Evolutionary conservation across 37 sponge, comb jelly and placozoan species (phyloP), one percentile per base, ranked within the genome.

Genomic region (Chondrilla cf. caribensis): DNA sequence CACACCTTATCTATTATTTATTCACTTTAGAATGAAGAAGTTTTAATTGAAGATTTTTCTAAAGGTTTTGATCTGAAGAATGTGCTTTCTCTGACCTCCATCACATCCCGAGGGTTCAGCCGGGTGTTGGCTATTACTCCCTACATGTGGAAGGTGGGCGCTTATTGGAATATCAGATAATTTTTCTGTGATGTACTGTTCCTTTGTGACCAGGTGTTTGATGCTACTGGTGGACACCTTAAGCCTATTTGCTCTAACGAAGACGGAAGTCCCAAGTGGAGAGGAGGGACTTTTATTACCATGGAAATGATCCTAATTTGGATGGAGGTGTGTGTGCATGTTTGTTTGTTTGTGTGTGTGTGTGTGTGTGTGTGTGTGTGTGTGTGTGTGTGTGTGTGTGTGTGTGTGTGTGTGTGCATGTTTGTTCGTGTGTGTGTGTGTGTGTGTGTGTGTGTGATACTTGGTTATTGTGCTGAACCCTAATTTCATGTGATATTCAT

Each of bases 181-280:
- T 47, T 47, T 47, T 47, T 11, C 51, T 47, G 51, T 11, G 6
- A 47, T 14, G 51, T n/a, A n/a, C n/a, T n/a, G n/a, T n/a, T n/a
- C n/a, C n/a, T n/a, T n/a, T 47, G 51, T 47, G 51, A 11, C 38
- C 58, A 87, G 92, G 47, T 88, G 51, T 88, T 78, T 73, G 83
- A 91, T 60, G 84, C 87, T 6, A 91, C 87, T 77, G 81, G 81
- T 1, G 91, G 91, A 0, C 79, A 84, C 36, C 84, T 91, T 81
- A 91, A 87, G 71, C 86, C 38, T 38, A 70, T 88, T 25, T 64
- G 60, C n/a, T 58, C 83, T 0, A 68, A 82, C 70, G 90, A 89
- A 35, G 64, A 58, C 3, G 64, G 37, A 3, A 75, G 84, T 26
- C 19, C 11, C 0, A 8, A 54, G 18, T 92, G 89, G 89, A 58